A percentile compares a stretch with the other conserved stretches of the same genome.
Conservation (phyloP, 1,140 invertebrate genomes). For the Neocloeon triangulifer region DNA sequence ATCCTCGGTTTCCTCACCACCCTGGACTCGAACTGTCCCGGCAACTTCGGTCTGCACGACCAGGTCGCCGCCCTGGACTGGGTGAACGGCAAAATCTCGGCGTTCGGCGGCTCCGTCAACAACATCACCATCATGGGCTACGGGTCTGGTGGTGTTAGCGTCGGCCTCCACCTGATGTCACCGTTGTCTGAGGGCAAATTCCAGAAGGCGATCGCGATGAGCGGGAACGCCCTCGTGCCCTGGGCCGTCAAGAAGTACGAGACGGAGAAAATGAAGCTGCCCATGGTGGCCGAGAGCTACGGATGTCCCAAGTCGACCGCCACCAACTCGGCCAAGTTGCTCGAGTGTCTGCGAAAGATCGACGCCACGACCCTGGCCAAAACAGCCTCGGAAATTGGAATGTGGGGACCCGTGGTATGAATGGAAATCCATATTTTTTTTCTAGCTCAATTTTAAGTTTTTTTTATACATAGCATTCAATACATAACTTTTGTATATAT, state of each 20-base stretch:
- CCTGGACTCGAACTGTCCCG: constrained; percentile 54
- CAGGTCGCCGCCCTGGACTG: constrained; percentile 69
- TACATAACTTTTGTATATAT: no score
- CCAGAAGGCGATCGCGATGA: constrained; percentile 41
- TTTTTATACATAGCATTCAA: no score
- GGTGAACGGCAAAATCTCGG: constrained; percentile 64
- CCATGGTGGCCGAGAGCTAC: constrained; percentile 32
- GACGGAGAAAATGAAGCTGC: constrained; percentile 26
- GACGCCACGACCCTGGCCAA: constrained; percentile 29
- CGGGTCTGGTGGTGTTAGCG: constrained; percentile 48
- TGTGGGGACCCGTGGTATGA: constrained; percentile 53
- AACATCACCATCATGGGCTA: constrained; percentile 79
- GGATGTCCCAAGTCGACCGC: constrained; percentile 38
- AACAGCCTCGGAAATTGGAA: constrained; percentile 32
- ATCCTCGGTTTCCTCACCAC: constrained; percentile 83
- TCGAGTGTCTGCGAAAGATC: constrained; percentile 39
- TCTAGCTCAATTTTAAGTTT: no score
- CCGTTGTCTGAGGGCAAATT: constrained; percentile 33
- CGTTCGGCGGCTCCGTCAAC: constrained; percentile 63
- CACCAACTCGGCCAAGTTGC: constrained; percentile 26
- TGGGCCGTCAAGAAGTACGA: constrained; percentile 2
- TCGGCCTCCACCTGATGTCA: constrained; percentile 41
- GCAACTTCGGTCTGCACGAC: constrained; percentile 80
- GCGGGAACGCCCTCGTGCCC: constrained; percentile 37
- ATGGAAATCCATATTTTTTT: constrained; percentile 30